Conservation (phyloP, 1,140 invertebrate species). For the Trichonephila inaurata region DNA sequence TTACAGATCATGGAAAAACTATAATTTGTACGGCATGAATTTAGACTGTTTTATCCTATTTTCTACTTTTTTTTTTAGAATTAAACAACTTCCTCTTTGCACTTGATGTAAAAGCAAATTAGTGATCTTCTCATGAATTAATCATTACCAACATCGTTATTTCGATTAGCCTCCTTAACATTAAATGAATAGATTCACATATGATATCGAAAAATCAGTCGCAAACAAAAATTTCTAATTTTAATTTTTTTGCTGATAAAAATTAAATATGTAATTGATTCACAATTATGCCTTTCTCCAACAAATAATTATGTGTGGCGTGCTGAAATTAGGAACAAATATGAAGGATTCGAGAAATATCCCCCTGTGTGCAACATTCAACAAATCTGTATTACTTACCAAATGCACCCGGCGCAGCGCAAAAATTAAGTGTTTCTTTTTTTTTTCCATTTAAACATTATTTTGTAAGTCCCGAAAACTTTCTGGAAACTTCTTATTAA, state of each 20-base stretch:
- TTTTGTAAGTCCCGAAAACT: too few relatives aligned
- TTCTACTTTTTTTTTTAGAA: not conserved
- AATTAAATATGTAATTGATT: not conserved
- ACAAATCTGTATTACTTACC: too few relatives aligned
- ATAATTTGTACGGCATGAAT: slow-evolving; percentile 28
- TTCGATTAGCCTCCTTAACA: not conserved
- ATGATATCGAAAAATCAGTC: not conserved
- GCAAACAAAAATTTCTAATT: slow-evolving; percentile 25
- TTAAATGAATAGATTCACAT: not conserved
- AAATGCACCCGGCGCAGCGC: too few relatives aligned
- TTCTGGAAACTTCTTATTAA: too few relatives aligned
- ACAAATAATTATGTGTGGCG: not conserved
- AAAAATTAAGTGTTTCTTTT: too few relatives aligned
- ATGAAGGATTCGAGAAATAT: not conserved
- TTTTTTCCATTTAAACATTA: too few relatives aligned
- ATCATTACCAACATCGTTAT: slow-evolving; percentile 55
- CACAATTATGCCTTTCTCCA: not conserved
- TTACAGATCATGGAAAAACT: slow-evolving; percentile 47
- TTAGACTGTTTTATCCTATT: not conserved
- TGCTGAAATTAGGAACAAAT: not conserved
- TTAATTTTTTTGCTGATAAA: slow-evolving; percentile 4
- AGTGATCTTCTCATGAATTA: slow-evolving; percentile 34
- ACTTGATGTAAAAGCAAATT: not conserved
- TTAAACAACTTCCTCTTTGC: not conserved
- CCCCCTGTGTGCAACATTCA: too few relatives aligned